Percentiles rank a stretch among this genome's conserved stretches.
Conservation (phyloP, 2,113 vertebrate genomes). For the Bos indicus region DNA sequence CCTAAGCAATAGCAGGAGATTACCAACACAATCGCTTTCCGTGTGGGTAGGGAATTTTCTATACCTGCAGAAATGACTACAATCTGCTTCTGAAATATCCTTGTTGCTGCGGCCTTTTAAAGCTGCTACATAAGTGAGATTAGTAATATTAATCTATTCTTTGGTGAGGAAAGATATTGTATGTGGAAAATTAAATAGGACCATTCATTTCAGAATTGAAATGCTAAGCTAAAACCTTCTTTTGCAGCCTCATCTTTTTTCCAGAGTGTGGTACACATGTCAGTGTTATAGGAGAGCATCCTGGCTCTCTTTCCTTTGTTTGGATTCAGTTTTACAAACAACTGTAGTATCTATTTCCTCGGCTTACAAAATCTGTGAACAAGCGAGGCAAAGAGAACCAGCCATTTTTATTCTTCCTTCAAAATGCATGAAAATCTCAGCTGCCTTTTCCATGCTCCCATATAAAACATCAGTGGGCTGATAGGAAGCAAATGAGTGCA, state of each 20-base stretch:
- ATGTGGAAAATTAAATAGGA: slow-evolving; percentile 67
- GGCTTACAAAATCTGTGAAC: slow-evolving; percentile 54
- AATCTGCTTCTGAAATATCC: slow-evolving; percentile 61
- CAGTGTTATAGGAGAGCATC: slow-evolving; percentile 56
- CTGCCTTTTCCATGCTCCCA: slow-evolving; percentile 23
- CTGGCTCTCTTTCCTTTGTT: slow-evolving; percentile 74
- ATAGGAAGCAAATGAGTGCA: slow-evolving; percentile 55
- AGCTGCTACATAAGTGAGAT: slow-evolving; percentile 73
- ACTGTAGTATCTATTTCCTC: slow-evolving; percentile 59
- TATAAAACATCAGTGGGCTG: slow-evolving; percentile 44
- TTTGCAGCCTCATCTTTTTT: slow-evolving; percentile 64
- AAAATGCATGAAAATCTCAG: slow-evolving; percentile 72
- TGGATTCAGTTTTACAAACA: slow-evolving; percentile 73
- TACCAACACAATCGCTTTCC: slow-evolving; percentile 66
- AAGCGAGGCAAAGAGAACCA: slow-evolving; percentile 45
- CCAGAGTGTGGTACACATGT: slow-evolving; percentile 53
- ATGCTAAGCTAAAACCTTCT: slow-evolving; percentile 72
- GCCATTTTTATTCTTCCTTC: slow-evolving; percentile 69
- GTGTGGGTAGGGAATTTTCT: slow-evolving; percentile 42
- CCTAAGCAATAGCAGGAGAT: slow-evolving; percentile 53
- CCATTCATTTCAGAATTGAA: slow-evolving; percentile 76
- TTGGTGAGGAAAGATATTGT: slow-evolving; percentile 62
- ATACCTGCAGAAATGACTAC: slow-evolving; percentile 52
- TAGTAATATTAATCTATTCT: slow-evolving; percentile 78
- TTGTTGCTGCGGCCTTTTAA: slow-evolving; percentile 61